These are phyloP conservation scores for Amphipoea oculea DNA, from an alignment of 2,888 invertebrate species.

Conservation along the genomic window DNA sequence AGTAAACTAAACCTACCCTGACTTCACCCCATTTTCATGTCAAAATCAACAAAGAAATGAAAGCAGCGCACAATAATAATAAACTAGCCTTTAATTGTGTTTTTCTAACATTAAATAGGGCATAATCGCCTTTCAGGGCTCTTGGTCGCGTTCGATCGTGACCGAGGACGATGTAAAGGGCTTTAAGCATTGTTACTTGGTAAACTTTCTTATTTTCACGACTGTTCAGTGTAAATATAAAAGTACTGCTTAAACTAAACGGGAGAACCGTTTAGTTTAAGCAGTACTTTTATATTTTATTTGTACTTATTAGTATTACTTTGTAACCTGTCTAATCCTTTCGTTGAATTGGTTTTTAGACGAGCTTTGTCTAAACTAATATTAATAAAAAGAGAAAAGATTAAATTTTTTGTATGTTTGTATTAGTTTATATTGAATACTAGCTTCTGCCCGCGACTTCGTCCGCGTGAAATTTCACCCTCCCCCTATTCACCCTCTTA, in stretches of 20 bases:
- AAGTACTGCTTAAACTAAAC: too few relatives aligned
- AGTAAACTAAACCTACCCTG: conserved; percentile 7
- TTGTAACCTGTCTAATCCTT: neutral
- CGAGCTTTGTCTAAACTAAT: neutral
- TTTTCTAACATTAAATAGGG: conserved; percentile 38
- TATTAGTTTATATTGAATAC: too few relatives aligned
- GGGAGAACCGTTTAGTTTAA: neutral
- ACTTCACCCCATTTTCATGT: conserved; percentile 19
- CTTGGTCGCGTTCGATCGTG: conserved; percentile 53
- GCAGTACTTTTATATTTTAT: neutral
- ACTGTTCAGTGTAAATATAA: neutral
- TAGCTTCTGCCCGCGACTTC: too few relatives aligned
- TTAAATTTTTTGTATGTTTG: too few relatives aligned
- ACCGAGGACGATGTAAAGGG: conserved; percentile 14
- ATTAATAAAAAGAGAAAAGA: neutral
- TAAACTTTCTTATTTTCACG: conserved; percentile 29
- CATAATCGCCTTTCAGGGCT: conserved; percentile 40
- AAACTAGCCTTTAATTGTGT: conserved; percentile 46
- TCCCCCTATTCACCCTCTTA: too few relatives aligned
- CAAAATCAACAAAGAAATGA: conserved; percentile 23
- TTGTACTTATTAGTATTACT: neutral
- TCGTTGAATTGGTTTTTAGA: neutral
- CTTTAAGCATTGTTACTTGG: conserved; percentile 28
- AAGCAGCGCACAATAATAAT: conserved; percentile 12
- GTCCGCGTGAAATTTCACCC: too few relatives aligned